A percentile compares a stretch with the other conserved stretches of the same genome.
Evolutionary conservation across 2,888 invertebrate genomes (phyloP).

Genomic region (Thereva nobilitata): DNA sequence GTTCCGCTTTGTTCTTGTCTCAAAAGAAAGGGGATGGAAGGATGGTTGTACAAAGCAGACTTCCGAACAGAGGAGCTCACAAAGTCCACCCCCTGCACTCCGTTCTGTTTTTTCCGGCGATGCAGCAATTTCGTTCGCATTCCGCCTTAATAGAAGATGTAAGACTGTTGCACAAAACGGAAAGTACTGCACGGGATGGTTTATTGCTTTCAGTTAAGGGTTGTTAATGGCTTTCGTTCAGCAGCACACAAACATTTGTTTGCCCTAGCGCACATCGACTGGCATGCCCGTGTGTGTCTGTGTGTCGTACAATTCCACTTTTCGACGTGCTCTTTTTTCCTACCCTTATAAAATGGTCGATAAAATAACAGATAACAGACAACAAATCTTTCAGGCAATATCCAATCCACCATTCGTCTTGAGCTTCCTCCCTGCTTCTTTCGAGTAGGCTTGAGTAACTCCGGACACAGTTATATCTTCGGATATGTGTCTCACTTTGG

Average conservation of each 20-base stretch:
- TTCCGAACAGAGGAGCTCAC: not conserved
- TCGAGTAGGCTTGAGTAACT: too few relatives aligned
- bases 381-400: conserved; percentile 35
- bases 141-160: conserved; percentile 30
- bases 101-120: conserved; percentile 17
- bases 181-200: conserved; percentile 37
- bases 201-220: conserved; percentile 39
- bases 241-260: conserved; percentile 34
- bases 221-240: conserved; percentile 40
- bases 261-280: conserved; percentile 18
- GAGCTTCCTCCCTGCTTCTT: conserved; percentile 16
- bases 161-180: conserved; percentile 33
- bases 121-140: conserved; percentile 31
- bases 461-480: too few relatives aligned
- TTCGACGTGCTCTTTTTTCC: conserved; percentile 1
- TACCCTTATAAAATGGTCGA: conserved; percentile 32
- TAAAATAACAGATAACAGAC: conserved; percentile 35
- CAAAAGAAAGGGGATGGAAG: not conserved
- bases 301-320: not conserved
- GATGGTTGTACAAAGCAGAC: conserved; percentile 4
- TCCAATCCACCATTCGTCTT: conserved; percentile 30
- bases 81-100: not conserved
- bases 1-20: conserved; percentile 27
- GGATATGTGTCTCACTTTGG: too few relatives aligned
- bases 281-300: too few relatives aligned